phyloP scores from a whole-genome alignment of 2,797 vertebrate genomes.

The Dallia pectoralis region DNA sequence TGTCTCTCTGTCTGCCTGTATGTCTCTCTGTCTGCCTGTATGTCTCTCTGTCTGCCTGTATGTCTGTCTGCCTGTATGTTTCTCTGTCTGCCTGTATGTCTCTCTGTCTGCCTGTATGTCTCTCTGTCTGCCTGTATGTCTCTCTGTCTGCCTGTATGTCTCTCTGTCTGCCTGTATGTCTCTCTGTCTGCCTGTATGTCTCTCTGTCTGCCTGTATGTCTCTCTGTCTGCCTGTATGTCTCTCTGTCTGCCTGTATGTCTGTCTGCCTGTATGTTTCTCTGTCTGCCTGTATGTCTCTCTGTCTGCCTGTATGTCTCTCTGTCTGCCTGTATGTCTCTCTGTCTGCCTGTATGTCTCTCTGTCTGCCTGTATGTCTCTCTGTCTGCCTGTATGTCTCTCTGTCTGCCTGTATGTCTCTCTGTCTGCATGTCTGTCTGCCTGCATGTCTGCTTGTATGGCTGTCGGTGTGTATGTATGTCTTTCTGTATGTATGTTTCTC shows the following conservation, averaged over 20 bases:
- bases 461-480: background rate
- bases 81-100: background rate
- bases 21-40: conserved; percentile 60
- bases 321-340: background rate
- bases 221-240: no score
- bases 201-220: background rate
- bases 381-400: background rate
- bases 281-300: no score
- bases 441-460: no score
- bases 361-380: no score
- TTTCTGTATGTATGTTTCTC: no score
- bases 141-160: no score
- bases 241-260: background rate
- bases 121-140: background rate
- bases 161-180: background rate
- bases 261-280: conserved; percentile 73
- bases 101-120: conserved; percentile 66
- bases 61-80: no score
- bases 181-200: conserved; percentile 66
- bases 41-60: conserved; percentile 40
- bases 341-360: conserved; percentile 67
- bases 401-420: background rate
- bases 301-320: no score
- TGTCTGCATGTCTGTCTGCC: conserved; percentile 69
- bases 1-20: background rate